Percentiles rank a stretch among this genome's conserved stretches.
Evolutionary conservation across 2,797 vertebrate genomes (phyloP).

Genomic region (Pipistrellus kuhlii): DNA sequence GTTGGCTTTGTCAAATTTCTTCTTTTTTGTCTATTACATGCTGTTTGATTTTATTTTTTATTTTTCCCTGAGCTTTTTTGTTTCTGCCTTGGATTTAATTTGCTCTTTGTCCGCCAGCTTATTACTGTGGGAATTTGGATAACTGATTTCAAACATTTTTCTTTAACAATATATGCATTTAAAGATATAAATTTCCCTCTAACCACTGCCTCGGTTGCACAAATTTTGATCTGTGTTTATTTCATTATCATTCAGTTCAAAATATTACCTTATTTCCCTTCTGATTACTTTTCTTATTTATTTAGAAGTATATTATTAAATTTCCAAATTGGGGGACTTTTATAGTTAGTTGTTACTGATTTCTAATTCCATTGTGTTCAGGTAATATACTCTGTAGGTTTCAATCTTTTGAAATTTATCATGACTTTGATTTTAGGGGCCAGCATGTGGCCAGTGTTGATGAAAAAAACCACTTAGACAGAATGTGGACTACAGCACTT

Average conservation of each 20-base stretch:
- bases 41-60: neutral
- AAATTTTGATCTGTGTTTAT: neutral
- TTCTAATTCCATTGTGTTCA: neutral
- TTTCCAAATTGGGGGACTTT: neutral
- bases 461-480: neutral
- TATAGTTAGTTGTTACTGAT: neutral
- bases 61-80: neutral
- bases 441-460: neutral
- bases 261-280: neutral
- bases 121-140: neutral
- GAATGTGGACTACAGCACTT: neutral
- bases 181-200: neutral
- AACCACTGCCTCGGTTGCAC: neutral
- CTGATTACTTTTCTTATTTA: neutral
- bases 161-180: neutral
- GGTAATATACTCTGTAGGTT: neutral
- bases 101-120: neutral
- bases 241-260: neutral
- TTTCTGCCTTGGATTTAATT: neutral
- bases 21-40: neutral
- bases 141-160: conserved; percentile 2
- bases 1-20: neutral
- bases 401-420: neutral
- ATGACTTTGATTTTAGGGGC: neutral
- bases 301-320: conserved; percentile 2